Conservation (phyloP, 2,888 invertebrate genomes). For the Ennomos erosarius region DNA sequence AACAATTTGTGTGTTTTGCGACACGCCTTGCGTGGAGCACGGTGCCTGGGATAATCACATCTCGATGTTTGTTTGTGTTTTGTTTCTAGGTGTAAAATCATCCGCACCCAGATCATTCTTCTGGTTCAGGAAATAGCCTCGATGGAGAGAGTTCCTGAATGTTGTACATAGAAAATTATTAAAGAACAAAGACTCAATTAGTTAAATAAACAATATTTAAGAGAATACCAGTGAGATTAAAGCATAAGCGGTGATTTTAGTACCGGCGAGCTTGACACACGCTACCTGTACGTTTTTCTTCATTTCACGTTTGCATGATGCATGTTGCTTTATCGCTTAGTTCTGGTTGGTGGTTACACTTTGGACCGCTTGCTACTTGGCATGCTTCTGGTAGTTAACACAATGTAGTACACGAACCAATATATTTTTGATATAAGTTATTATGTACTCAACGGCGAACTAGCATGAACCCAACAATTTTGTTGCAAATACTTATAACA, state of each 20-base stretch:
- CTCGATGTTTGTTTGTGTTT: slow-evolving; percentile 77
- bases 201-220: slow-evolving; percentile 75
- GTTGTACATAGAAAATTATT: slow-evolving; percentile 78
- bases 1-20: slow-evolving; percentile 19
- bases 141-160: slow-evolving; percentile 77
- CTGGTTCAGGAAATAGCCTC: slow-evolving; percentile 84
- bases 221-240: slow-evolving; percentile 84
- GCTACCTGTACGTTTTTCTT: slow-evolving; percentile 77
- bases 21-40: slow-evolving; percentile 32
- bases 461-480: background rate
- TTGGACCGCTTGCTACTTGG: slow-evolving; percentile 26
- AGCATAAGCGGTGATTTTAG: slow-evolving; percentile 82
- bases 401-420: slow-evolving; percentile 1
- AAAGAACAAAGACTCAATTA: slow-evolving; percentile 84
- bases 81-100: slow-evolving; percentile 85
- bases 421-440: background rate
- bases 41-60: slow-evolving; percentile 70
- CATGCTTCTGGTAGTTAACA: slow-evolving; percentile 25
- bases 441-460: slow-evolving; percentile 3
- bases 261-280: slow-evolving; percentile 77
- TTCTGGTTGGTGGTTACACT: slow-evolving; percentile 25
- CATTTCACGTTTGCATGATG: slow-evolving; percentile 62
- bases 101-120: slow-evolving; percentile 84
- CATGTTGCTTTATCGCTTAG: slow-evolving; percentile 35
- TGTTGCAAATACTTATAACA: background rate